Evolutionary conservation across 2,113 vertebrate species (phyloP).

Genomic region (Hippocampus mohnikei): DNA sequence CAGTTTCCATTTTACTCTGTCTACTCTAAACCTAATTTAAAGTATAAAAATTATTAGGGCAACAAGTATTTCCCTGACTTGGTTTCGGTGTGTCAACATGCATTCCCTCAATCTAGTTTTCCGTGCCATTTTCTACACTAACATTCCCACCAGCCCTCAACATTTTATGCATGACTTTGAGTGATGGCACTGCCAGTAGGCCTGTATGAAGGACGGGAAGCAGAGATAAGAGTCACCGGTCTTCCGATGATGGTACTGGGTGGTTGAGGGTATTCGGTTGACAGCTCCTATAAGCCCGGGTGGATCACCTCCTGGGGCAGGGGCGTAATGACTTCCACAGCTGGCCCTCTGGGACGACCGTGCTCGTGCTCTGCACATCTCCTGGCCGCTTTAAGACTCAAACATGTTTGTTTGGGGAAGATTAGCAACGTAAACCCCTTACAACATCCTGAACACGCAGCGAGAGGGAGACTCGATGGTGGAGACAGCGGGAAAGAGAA

Average conservation of each 20-base stretch:
- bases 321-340: constrained; percentile 77
- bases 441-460: constrained; percentile 72
- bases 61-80: background rate
- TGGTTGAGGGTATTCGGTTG: constrained; percentile 44
- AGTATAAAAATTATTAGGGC: no score
- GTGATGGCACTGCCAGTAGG: background rate
- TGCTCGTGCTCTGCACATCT: constrained; percentile 72
- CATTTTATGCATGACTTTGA: background rate
- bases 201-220: background rate
- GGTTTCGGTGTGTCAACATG: background rate
- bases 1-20: no score
- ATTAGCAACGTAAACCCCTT: constrained; percentile 79
- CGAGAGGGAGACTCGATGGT: constrained; percentile 40
- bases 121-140: background rate
- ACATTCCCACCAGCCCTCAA: background rate
- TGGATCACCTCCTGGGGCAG: constrained; percentile 58
- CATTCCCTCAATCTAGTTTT: background rate
- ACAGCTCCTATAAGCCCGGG: constrained; percentile 53
- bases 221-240: constrained; percentile 8
- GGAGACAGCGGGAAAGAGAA: constrained; percentile 40
- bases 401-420: constrained; percentile 76
- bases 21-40: no score
- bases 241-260: constrained; percentile 7
- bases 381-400: constrained; percentile 64
- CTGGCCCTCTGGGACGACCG: constrained; percentile 68